Evolutionary conservation across 2,797 vertebrate species (phyloP).

Genomic region (Pantherophis vulpinus): DNA sequence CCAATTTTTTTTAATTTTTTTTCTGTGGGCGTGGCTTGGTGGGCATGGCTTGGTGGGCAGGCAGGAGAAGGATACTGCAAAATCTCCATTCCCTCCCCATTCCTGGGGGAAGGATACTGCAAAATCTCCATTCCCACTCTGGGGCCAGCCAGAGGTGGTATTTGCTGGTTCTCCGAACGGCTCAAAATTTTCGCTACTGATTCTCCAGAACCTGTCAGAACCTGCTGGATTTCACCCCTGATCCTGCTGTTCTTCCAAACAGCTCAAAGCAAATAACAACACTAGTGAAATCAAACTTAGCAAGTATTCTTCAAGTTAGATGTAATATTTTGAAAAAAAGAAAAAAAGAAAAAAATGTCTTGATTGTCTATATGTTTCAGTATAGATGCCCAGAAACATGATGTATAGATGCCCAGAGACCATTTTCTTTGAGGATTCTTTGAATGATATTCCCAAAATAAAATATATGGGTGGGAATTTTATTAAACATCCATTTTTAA

Average conservation of each 20-base stretch:
- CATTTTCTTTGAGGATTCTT: background rate
- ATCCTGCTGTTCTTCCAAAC: background rate
- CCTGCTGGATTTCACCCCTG: too few species aligned
- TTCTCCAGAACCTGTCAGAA: too few species aligned
- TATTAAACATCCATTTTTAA: background rate
- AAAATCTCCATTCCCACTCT: too few species aligned
- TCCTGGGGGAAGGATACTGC: too few species aligned
- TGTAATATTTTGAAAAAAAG: background rate
- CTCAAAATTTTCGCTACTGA: too few species aligned
- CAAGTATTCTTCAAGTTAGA: background rate
- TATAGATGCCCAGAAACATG: background rate
- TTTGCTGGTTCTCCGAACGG: too few species aligned
- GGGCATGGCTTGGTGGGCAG: too few species aligned
- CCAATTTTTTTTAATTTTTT: too few species aligned
- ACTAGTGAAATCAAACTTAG: background rate
- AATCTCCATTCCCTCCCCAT: too few species aligned
- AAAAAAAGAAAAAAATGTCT: background rate
- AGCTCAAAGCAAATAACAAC: background rate
- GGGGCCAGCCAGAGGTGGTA: too few species aligned
- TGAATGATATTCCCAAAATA: background rate
- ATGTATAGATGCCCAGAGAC: background rate
- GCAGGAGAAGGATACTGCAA: too few species aligned
- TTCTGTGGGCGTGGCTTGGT: too few species aligned
- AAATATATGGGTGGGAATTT: background rate
- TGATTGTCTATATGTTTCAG: background rate